Evolutionary conservation across 92 coral and sea anemone species (phyloP).

Genomic region (Epizoanthus ramosus): DNA sequence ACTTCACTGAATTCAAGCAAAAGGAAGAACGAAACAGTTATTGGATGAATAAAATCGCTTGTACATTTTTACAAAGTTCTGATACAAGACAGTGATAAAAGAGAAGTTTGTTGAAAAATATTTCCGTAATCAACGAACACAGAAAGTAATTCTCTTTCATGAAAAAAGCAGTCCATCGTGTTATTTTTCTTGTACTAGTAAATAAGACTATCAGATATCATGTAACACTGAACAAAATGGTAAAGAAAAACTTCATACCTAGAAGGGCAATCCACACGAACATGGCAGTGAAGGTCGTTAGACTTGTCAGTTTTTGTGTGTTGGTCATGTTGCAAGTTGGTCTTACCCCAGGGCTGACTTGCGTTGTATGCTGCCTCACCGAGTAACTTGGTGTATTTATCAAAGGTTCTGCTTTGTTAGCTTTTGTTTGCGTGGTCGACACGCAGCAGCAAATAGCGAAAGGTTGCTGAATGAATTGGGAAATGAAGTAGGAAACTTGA

Average conservation of each 20-base stretch:
- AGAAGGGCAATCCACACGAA: constrained; percentile 2
- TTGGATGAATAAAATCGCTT: too few relatives aligned
- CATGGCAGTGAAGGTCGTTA: constrained; percentile 9
- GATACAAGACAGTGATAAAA: too few relatives aligned
- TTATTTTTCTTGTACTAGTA: too few relatives aligned
- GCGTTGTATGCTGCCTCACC: neutral
- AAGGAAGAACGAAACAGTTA: too few relatives aligned
- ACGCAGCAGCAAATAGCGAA: constrained; percentile 16
- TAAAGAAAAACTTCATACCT: constrained; percentile 7
- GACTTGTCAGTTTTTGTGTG: neutral
- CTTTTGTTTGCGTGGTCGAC: constrained; percentile 39
- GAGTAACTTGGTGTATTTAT: constrained; percentile 8
- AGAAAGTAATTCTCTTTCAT: too few relatives aligned
- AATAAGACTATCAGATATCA: too few relatives aligned
- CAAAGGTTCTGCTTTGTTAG: constrained; percentile 12
- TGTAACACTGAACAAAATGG: too few relatives aligned
- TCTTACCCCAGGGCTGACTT: neutral
- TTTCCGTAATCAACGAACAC: too few relatives aligned
- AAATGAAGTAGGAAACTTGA: constrained; percentile 41
- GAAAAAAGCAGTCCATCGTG: too few relatives aligned
- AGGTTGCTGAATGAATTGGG: constrained; percentile 35
- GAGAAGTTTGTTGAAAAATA: too few relatives aligned
- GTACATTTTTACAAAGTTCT: too few relatives aligned
- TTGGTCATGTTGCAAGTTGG: neutral
- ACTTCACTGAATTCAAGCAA: too few relatives aligned